Conservation (phyloP, 2,113 vertebrate species). For the Callocephalon fimbriatum region DNA sequence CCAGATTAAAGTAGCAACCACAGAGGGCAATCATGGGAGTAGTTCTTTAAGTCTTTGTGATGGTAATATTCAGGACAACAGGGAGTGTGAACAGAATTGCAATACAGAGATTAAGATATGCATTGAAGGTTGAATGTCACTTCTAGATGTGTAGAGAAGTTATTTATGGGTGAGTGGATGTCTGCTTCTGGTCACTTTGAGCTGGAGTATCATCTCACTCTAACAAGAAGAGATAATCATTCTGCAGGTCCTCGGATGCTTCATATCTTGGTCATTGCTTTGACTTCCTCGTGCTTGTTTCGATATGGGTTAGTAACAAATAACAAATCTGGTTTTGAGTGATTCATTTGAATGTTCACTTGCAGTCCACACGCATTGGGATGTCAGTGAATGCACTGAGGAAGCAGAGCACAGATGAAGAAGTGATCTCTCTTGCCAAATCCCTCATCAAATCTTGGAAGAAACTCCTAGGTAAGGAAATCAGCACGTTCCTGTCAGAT, state of each 20-base stretch:
- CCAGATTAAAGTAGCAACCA: not conserved
- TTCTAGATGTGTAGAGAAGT: not conserved
- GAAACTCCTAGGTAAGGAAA: constrained; percentile 87
- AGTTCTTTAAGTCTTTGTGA: not conserved
- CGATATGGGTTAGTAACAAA: not conserved
- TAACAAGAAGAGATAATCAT: not conserved
- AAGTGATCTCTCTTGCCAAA: constrained; percentile 92
- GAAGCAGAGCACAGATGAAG: constrained; percentile 94
- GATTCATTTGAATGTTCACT: constrained; percentile 7
- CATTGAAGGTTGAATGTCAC: not conserved
- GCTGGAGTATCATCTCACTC: not conserved
- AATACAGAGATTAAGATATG: not conserved
- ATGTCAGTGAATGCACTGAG: constrained; percentile 96
- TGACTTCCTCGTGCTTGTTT: not conserved
- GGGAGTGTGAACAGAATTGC: not conserved
- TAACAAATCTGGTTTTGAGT: not conserved
- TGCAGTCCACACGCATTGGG: constrained; percentile 92
- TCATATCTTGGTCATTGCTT: not conserved
- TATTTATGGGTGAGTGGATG: not conserved
- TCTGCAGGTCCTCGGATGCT: not conserved
- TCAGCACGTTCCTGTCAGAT: not conserved
- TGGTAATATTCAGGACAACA: not conserved
- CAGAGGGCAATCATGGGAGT: not conserved
- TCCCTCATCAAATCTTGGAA: constrained; percentile 98
- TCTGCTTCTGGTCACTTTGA: not conserved